Evolutionary conservation across 2,797 vertebrate species (phyloP).

Genomic region (Sebastiscus albofasciatus): DNA sequence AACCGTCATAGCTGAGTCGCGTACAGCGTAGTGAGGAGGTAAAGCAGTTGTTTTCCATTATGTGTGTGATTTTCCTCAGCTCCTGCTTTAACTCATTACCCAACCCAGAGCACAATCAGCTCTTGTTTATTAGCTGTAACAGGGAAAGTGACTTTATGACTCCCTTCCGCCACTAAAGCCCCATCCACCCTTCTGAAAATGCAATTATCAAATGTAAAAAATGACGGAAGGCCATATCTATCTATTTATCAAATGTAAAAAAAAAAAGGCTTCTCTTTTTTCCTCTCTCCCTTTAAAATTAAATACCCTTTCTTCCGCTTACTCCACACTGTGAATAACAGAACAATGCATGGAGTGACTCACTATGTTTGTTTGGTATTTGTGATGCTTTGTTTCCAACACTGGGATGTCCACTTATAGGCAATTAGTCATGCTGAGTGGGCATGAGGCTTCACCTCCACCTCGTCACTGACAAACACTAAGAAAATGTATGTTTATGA

Average conservation of each 20-base stretch:
- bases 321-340: conserved; percentile 22
- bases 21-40: conserved; percentile 19
- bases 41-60: conserved; percentile 54
- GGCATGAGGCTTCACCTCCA: conserved; percentile 72
- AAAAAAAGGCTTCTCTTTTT: background rate
- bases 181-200: conserved; percentile 30
- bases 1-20: background rate
- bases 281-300: background rate
- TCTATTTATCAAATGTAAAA: conserved; percentile 16
- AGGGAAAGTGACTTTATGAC: conserved; percentile 57
- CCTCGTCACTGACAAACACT: conserved; percentile 52
- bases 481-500: conserved; percentile 49
- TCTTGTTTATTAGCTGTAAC: conserved; percentile 64
- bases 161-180: conserved; percentile 14
- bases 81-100: conserved; percentile 60
- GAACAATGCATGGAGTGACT: conserved; percentile 56
- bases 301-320: background rate
- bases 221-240: conserved; percentile 10
- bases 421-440: conserved; percentile 80
- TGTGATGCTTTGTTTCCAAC: conserved; percentile 71
- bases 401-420: conserved; percentile 69
- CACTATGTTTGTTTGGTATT: conserved; percentile 76
- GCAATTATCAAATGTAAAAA: conserved; percentile 31
- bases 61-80: conserved; percentile 51
- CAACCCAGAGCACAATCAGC: conserved; percentile 47